A percentile compares a stretch with the other conserved stretches of the same genome.
These are phyloP conservation scores for Drosophila vallismaia DNA, from an alignment of 2,888 invertebrate species.

Conservation along the genomic window DNA sequence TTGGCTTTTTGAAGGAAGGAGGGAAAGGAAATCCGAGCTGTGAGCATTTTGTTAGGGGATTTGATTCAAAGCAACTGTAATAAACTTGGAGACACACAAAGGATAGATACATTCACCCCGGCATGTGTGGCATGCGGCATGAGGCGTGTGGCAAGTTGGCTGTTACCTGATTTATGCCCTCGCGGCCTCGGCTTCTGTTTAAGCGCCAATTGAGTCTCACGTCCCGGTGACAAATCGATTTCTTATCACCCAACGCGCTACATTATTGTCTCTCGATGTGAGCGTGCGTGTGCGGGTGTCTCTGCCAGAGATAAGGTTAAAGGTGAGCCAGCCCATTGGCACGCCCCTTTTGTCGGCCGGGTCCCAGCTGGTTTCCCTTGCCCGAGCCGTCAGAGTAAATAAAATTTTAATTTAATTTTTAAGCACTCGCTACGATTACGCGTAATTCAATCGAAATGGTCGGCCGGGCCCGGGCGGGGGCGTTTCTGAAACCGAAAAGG, in stretches of 20 bases:
- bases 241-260: constrained; percentile 74
- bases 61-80: constrained; percentile 70
- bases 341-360: not conserved
- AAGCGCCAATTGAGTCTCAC: constrained; percentile 77
- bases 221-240: constrained; percentile 77
- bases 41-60: constrained; percentile 71
- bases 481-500: constrained; percentile 2
- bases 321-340: constrained; percentile 20
- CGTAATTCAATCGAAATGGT: constrained; percentile 71
- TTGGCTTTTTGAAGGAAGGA: not conserved
- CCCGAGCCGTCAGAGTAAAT: constrained; percentile 57
- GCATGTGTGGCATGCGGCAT: too few relatives aligned
- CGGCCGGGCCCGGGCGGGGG: constrained; percentile 6
- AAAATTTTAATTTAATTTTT: constrained; percentile 78
- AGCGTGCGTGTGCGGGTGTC: constrained; percentile 19
- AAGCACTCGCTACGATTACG: constrained; percentile 72
- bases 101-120: constrained; percentile 10
- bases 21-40: constrained; percentile 15
- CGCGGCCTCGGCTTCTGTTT: constrained; percentile 61
- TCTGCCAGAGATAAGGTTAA: constrained; percentile 58
- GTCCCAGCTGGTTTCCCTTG: not conserved
- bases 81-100: constrained; percentile 62
- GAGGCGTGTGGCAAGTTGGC: constrained; percentile 9
- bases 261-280: constrained; percentile 57
- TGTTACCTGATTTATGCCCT: constrained; percentile 66